Conservation (phyloP, 2,113 vertebrate species). For the Serilophus lunatus region DNA sequence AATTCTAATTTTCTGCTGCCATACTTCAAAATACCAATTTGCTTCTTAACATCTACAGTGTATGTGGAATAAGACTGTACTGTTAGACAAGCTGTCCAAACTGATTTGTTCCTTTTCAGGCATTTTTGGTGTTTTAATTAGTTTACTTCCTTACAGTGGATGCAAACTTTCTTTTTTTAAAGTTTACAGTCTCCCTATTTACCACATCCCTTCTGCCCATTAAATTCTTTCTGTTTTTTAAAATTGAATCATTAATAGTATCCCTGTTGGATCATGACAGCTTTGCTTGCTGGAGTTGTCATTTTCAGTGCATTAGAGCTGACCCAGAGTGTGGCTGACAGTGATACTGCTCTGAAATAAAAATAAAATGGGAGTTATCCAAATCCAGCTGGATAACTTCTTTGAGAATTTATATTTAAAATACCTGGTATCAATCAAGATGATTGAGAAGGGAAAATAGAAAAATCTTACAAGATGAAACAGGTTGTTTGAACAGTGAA, state of each 20-base stretch:
- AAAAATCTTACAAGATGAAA: not conserved
- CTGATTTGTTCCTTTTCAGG: not conserved
- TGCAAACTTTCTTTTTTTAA: not conserved
- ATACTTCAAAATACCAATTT: conserved; percentile 29
- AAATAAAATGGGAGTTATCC: not conserved
- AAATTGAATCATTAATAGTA: not conserved
- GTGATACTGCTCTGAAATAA: not conserved
- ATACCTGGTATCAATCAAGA: not conserved
- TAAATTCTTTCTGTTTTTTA: not conserved
- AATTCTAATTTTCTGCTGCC: conserved; percentile 24
- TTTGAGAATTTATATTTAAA: not conserved
- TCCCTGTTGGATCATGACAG: not conserved
- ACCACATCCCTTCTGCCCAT: not conserved
- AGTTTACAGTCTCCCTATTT: not conserved
- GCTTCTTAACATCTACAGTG: not conserved
- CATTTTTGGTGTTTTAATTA: conserved; percentile 15
- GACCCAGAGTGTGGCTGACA: not conserved
- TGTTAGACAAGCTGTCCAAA: conserved; percentile 1
- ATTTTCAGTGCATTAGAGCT: not conserved
- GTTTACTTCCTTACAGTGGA: not conserved
- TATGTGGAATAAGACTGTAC: not conserved
- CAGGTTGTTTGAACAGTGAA: not conserved
- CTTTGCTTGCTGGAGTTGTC: not conserved
- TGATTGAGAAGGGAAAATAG: not conserved
- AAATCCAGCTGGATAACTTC: not conserved